Conservation (phyloP, 1,140 invertebrate species). For the Ylistrum balloti region DNA sequence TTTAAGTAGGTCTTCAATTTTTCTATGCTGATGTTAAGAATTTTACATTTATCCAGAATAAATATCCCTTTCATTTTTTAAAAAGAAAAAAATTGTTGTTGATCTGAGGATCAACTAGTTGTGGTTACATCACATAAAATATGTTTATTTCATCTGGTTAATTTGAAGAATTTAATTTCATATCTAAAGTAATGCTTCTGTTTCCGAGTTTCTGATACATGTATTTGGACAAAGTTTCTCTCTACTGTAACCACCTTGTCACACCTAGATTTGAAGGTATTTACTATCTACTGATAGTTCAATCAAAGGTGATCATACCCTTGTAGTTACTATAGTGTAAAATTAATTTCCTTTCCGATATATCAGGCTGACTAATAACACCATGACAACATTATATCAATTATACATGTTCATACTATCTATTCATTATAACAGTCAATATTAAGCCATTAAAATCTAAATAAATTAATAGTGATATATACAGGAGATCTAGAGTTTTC, state of each 20-base stretch:
- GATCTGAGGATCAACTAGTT: too few relatives aligned
- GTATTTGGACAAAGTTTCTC: too few relatives aligned
- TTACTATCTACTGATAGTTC: background rate
- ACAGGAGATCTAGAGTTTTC: background rate
- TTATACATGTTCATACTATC: background rate
- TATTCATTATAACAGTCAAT: background rate
- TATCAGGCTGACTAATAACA: background rate
- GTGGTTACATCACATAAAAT: too few relatives aligned
- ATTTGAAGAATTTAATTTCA: too few relatives aligned
- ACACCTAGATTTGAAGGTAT: background rate
- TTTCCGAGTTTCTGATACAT: too few relatives aligned
- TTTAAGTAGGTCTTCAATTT: background rate
- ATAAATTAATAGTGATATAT: background rate
- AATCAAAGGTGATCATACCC: too few relatives aligned
- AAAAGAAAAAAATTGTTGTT: too few relatives aligned
- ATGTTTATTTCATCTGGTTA: too few relatives aligned
- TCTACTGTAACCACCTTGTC: background rate
- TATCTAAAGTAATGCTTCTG: too few relatives aligned
- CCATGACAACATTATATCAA: background rate
- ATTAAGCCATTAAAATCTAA: background rate
- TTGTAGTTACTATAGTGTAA: background rate
- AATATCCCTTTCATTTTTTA: too few relatives aligned
- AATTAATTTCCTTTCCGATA: background rate
- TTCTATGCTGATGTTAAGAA: background rate
- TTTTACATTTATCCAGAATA: too few relatives aligned